Base-by-base conservation (phyloP, 2,113 vertebrate species). In the Trinectes maculatus region DNA sequence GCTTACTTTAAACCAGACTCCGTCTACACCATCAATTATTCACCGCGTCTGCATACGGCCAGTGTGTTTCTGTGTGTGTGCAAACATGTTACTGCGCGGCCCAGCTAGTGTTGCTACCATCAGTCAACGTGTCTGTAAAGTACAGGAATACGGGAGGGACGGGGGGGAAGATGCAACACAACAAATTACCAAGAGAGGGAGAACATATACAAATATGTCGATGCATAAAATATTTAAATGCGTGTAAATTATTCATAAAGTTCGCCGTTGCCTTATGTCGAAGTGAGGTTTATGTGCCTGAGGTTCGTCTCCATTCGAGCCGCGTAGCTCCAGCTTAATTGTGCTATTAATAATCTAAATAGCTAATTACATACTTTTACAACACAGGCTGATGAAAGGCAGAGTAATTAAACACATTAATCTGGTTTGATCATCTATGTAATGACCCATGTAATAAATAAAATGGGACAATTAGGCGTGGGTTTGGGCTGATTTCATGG, bases 271-370 rank as follows among this genome's bases (percentile, higher is more conserved):
- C 85, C 69, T 81, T 74, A 49, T 63, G 60, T 75, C 64, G 72
- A 73, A 79, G 71, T 46, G 74, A 73, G 59, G 75, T 85, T 79
- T 71, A 83, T 51, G 55, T 84, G 79, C 69, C 66, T 6, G 72
- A 46, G 73, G 74, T 87, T 88, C 55, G 87, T 90, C 84, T 91
- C 81, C 81, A 87, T 86, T 75, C 75, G 64, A 82, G 71, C 59
- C 54, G 56, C 40, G 77, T 42, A 85, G 56, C 40, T n/a, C 56
- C 13, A n/a, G 57, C 3, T 3, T 90, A 89, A 91, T 89, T 82
- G 83, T 79, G 74, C 77, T 79, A 88, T 90, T 86, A 85, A 87
- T 87, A 85, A 81, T 73, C 71, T 51, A 77, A 85, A 80, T 83
- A 74, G 79, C 70, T 82, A 85, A 85, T 88, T 86, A 87, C 77